Conservation (phyloP, 2,888 invertebrate species). For the Dicycla oo region DNA sequence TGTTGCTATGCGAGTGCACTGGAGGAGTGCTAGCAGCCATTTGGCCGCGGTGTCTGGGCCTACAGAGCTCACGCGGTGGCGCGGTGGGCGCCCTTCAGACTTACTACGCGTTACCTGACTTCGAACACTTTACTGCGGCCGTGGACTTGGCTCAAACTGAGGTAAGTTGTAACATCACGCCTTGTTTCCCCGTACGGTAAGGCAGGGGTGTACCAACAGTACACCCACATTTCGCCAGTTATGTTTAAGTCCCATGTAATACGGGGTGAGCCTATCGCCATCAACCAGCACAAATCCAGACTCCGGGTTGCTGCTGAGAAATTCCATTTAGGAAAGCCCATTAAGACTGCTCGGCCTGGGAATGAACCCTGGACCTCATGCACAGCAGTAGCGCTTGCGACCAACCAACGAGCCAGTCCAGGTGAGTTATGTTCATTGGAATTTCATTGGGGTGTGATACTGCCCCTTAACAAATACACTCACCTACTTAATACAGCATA, state of each 20-base stretch:
- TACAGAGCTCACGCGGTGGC: conserved; percentile 92
- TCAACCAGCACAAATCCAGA: too few relatives aligned
- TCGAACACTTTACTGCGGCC: conserved; percentile 94
- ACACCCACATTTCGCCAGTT: too few relatives aligned
- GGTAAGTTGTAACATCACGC: conserved; percentile 62
- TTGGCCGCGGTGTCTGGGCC: conserved; percentile 95
- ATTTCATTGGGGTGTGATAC: not conserved
- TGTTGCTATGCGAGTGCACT: conserved; percentile 93
- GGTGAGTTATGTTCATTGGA: conserved; percentile 48
- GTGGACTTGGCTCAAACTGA: conserved; percentile 94
- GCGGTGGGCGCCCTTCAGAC: conserved; percentile 93
- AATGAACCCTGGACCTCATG: too few relatives aligned
- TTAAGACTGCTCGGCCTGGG: too few relatives aligned
- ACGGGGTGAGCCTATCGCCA: too few relatives aligned
- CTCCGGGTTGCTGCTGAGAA: too few relatives aligned
- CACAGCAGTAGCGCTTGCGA: too few relatives aligned
- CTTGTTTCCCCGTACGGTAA: too few relatives aligned
- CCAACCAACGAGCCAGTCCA: too few relatives aligned
- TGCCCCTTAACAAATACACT: not conserved
- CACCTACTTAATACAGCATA: not conserved
- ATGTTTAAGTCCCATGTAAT: too few relatives aligned
- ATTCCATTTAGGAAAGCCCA: too few relatives aligned
- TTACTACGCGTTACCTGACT: conserved; percentile 94
- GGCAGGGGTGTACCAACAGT: too few relatives aligned
- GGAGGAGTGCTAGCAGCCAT: conserved; percentile 93